Evolutionary conservation across 1,140 invertebrate species (phyloP).

Genomic region (Branchinecta lindahli): DNA sequence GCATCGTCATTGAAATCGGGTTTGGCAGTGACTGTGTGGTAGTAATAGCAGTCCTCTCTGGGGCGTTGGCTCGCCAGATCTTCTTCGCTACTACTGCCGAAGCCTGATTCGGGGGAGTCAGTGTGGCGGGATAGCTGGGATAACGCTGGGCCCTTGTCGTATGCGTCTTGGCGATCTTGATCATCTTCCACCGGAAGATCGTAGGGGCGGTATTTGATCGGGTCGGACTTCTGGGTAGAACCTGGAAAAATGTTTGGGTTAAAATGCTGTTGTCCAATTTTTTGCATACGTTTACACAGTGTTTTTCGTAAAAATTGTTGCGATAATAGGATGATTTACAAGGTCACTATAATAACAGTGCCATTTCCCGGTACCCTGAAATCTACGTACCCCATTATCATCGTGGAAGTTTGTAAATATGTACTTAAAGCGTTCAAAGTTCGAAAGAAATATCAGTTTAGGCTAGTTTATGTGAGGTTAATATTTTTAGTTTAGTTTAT

Average conservation of each 20-base stretch:
- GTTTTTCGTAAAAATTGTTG: too few species aligned
- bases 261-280: too few species aligned
- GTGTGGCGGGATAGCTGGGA: slow-evolving; percentile 18
- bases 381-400: too few species aligned
- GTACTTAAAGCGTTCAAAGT: too few species aligned
- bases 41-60: neutral
- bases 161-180: slow-evolving; percentile 6
- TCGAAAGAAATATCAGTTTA: too few species aligned
- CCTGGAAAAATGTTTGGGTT: slow-evolving; percentile 2
- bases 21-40: neutral
- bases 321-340: too few species aligned
- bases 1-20: neutral
- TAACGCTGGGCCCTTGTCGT: slow-evolving; percentile 19
- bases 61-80: slow-evolving; percentile 11
- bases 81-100: slow-evolving; percentile 21
- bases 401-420: too few species aligned
- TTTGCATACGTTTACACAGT: too few species aligned
- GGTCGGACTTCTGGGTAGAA: neutral
- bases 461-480: too few species aligned
- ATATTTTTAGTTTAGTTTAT: too few species aligned
- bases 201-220: neutral
- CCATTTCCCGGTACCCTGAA: too few species aligned
- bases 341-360: too few species aligned
- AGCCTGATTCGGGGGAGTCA: slow-evolving; percentile 20
- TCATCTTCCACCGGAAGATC: neutral